phyloP scores from a whole-genome alignment of 2,797 vertebrate genomes.

The Orientallactaga sibirica region DNA sequence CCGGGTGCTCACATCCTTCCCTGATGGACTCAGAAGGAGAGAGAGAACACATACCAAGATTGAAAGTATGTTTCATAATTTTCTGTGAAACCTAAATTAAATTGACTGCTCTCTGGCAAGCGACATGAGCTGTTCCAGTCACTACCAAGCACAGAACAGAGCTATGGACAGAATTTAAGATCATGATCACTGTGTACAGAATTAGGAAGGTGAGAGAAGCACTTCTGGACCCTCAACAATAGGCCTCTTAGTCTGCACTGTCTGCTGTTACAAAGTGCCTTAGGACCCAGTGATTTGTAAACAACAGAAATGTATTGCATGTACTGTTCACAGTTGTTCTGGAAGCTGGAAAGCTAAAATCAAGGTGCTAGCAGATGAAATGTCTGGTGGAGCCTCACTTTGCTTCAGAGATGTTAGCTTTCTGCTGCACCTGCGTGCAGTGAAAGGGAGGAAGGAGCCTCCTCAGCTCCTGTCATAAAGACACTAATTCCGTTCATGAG shows the following conservation, averaged over 20 bases:
- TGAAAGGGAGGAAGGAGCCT: not conserved
- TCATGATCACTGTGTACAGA: not conserved
- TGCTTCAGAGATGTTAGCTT: not conserved
- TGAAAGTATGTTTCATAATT: not conserved
- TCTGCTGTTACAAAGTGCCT: not conserved
- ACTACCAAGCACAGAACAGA: not conserved
- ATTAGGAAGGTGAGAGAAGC: not conserved
- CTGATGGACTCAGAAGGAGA: not conserved
- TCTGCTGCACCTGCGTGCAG: not conserved
- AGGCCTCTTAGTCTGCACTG: not conserved
- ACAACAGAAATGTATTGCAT: not conserved
- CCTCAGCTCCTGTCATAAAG: not conserved
- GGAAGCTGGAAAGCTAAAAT: not conserved
- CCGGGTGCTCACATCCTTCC: rapidly evolving
- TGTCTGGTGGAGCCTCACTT: not conserved
- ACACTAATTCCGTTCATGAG: not conserved
- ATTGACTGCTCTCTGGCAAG: not conserved
- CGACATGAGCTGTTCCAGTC: not conserved
- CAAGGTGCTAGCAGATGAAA: not conserved
- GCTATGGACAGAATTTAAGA: not conserved
- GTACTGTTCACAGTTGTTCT: not conserved
- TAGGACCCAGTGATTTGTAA: not conserved
- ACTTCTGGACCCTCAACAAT: not conserved
- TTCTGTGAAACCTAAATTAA: not conserved
- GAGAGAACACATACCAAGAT: not conserved